A percentile compares a stretch with the other conserved stretches of the same genome.
phyloP scores from a whole-genome alignment of 2,797 vertebrate genomes.

The Chloroceryle inda region DNA sequence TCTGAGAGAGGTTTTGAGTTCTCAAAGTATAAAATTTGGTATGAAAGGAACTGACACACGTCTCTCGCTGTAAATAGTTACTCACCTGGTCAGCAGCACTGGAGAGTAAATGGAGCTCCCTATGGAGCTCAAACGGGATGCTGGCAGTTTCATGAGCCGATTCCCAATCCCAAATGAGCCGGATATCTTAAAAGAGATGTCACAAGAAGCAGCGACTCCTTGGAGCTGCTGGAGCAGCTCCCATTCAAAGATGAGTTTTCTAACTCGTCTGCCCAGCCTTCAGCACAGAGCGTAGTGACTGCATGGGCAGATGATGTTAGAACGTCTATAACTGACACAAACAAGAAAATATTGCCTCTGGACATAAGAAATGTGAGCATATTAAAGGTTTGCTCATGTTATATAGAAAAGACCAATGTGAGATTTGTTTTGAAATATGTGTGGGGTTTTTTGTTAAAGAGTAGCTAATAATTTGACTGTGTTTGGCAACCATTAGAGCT shows the following conservation, averaged over 20 bases:
- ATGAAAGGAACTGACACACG: not conserved
- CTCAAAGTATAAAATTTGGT: not conserved
- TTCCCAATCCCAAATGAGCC: slow-evolving; percentile 17
- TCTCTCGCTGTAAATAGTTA: not conserved
- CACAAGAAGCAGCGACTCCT: not conserved
- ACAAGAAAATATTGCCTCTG: slow-evolving; percentile 5
- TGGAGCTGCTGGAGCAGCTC: slow-evolving; percentile 13
- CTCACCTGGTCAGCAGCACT: slow-evolving; percentile 21
- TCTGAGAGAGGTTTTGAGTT: not conserved
- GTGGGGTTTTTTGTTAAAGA: not conserved
- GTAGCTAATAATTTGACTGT: slow-evolving; percentile 44
- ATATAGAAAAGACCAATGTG: not conserved
- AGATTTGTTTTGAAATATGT: slow-evolving; percentile 50
- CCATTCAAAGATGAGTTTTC: not conserved
- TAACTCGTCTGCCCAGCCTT: not conserved
- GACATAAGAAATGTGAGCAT: not conserved
- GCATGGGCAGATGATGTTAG: not conserved
- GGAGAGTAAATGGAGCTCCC: not conserved
- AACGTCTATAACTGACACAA: not conserved
- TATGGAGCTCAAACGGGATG: not conserved
- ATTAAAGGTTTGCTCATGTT: not conserved
- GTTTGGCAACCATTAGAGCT: slow-evolving; percentile 59
- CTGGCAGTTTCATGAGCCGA: slow-evolving; percentile 29
- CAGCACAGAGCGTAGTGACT: not conserved
- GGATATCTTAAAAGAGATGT: slow-evolving; percentile 40